Base-by-base conservation (phyloP, 2,797 vertebrate species). In the Brachymystax lenok region DNA sequence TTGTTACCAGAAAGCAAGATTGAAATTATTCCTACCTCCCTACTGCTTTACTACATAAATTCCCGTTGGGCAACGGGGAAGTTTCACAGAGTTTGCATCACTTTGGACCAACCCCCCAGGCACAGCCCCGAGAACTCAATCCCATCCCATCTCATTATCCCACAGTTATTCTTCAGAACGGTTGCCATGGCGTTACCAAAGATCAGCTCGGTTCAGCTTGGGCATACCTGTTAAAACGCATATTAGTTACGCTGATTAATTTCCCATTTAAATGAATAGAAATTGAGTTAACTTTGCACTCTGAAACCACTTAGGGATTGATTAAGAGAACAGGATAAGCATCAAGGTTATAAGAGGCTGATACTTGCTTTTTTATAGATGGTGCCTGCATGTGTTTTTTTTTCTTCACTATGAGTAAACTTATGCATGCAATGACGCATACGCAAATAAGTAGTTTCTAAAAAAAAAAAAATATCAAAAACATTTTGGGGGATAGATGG, bases 21-120 rank as follows among this genome's bases (percentile, higher is more conserved):
- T 79, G 30, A 73, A 85, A 75, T 78, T 3, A 84, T 82, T 83
- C 73, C 3, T 10, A 70, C 74, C 76, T 76, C 74, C 61, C 74
- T 46, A 68, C 77, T 12, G 6, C 71, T 69, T 46, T 71, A 46
- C 77, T 79, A 77, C 79, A 82, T 86, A 70, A 51, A 77, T 82
- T 82, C 73, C 69, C 0, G 30, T 69, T 76, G 50, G 64, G 67
- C 68, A 73, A 74, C 13, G 24, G 69, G 80, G 76, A 79, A 79
- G 80, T 92, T 92, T 91, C 90, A 85, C 67, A 78, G 79, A 75
- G 87, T 90, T 93, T 92, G 89, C 90, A 84, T 93, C 91, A 92
- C 86, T 89, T 86, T 87, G 83, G 84, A 84, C 82, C 66, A 33
- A 89, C 83, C 79, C 88, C 80, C 72, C 67, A 40, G 84, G 86